A percentile compares a stretch with the other conserved stretches of the same genome.
Evolutionary conservation across 2,113 vertebrate species (phyloP).

Genomic region (Cranoglanis bouderius): DNA sequence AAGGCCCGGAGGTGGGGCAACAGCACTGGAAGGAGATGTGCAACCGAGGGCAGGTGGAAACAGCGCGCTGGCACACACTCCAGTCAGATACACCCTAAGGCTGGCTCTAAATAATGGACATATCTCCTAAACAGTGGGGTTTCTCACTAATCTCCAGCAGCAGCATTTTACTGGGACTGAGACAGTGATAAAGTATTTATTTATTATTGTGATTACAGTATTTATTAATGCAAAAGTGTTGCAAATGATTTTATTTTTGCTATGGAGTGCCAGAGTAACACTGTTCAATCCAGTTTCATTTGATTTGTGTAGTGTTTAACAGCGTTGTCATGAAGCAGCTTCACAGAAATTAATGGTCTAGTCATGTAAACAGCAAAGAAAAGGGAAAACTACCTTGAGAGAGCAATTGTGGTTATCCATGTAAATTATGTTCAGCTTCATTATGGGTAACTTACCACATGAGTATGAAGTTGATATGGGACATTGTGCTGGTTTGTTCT

Average conservation of each 20-base stretch:
- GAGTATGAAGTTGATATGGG: not conserved
- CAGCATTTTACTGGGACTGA: not conserved
- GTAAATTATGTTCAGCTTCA: not conserved
- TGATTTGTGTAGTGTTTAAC: not conserved
- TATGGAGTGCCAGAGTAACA: conserved; percentile 7
- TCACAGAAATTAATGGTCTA: not conserved
- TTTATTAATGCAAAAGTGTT: conserved; percentile 18
- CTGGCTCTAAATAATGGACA: not conserved
- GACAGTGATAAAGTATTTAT: conserved; percentile 5
- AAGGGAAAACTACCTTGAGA: not conserved
- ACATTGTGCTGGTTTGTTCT: not conserved
- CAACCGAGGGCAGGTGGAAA: conserved; percentile 72
- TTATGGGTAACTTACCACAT: not conserved
- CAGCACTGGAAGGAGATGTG: conserved; percentile 82
- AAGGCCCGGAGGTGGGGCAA: conserved; percentile 59
- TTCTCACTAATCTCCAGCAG: not conserved
- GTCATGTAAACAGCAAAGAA: not conserved
- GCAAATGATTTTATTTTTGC: conserved; percentile 30
- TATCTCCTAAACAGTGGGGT: not conserved
- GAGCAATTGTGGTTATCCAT: not conserved
- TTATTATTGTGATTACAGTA: conserved; percentile 14
- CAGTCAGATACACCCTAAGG: conserved; percentile 54
- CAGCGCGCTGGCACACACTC: conserved; percentile 74
- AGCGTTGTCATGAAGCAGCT: not conserved
- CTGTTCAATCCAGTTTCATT: not conserved